A percentile compares a stretch with the other conserved stretches of the same genome.
Conservation (phyloP, 23 tunicate species). For the Aplidium turbinatum region DNA sequence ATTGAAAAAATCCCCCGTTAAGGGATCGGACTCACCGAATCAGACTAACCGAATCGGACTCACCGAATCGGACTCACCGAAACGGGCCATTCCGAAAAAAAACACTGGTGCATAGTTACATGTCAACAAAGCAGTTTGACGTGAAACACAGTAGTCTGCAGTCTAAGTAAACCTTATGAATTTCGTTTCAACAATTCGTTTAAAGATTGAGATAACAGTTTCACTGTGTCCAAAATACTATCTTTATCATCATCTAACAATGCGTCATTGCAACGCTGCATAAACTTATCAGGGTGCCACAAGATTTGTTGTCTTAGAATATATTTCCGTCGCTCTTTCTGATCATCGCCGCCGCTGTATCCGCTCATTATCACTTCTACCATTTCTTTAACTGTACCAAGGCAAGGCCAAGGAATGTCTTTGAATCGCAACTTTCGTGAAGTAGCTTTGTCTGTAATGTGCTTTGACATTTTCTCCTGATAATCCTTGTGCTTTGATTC, state of each 20-base stretch:
- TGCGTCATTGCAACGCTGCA: constrained; percentile 52
- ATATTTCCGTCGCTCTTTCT: constrained; percentile 41
- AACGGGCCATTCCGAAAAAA: no score
- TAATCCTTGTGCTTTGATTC: constrained; percentile 54
- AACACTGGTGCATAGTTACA: no score
- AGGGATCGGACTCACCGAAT: no score
- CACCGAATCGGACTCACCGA: no score
- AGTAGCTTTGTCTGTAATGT: constrained; percentile 9
- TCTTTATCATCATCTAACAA: constrained; percentile 70
- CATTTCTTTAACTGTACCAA: constrained; percentile 82
- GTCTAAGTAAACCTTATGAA: no score
- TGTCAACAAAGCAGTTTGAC: no score
- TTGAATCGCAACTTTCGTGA: constrained; percentile 54
- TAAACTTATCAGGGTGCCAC: constrained; percentile 98
- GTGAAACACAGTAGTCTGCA: no score
- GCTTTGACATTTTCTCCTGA: constrained; percentile 51
- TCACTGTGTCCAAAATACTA: constrained; percentile 81
- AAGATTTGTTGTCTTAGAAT: constrained; percentile 72
- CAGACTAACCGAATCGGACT: no score
- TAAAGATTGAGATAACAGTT: constrained; percentile 71
- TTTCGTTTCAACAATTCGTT: constrained; percentile 66
- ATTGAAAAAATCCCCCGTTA: no score
- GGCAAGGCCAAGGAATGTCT: constrained; percentile 99
- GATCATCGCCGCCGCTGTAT: constrained; percentile 13
- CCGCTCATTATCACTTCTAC: constrained; percentile 87